Evolutionary conservation across 2,113 vertebrate genomes (phyloP), one percentile per base, ranked within the genome.

Genomic region (Rhinolophus sinicus): DNA sequence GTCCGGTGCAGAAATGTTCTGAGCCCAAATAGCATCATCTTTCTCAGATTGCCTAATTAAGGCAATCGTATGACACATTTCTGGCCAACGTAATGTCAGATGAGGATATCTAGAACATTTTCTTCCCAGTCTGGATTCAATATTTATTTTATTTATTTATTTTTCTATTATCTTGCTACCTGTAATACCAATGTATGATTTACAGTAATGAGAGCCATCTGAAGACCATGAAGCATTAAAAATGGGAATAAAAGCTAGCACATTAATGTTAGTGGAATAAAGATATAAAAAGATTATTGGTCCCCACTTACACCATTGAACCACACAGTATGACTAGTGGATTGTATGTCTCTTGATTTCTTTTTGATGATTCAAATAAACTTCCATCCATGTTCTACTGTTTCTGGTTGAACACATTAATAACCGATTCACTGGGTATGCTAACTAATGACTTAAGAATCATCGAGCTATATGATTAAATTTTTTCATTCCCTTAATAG

Each of bases 401-500:
- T 91, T 88, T 91, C 54, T 94, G 38, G 24, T 15, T 95, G 64
- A 95, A 93, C 40, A 38, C 38, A 75, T 73, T 86, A 77, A n/a
- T 85, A 86, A 77, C 24, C 80, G 60, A 72, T 65, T 90, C 69
- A 72, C 15, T 75, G n/a, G n/a, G 6, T 82, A 88, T 90, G 47
- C 76, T 95, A 81, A 92, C 54, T 70, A 89, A 56, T 92, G 78
- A 87, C 47, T 93, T 90, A 96, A 62, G 64, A 89, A 35, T 89
- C 72, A 92, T 22, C 15, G 40, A 97, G 28, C 21, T 95, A 52
- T 30, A 38, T 95, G 81, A 95, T 90, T 90, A 84, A 86, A 76
- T 56, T 94, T 92, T 95, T 73, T 3, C 35, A 38, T 95, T 96
- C 33, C 52, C 40, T 91, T 97, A 96, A 97, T 88, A 93, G 82